Evolutionary conservation across 2,888 invertebrate species (phyloP).

Genomic region (Pristionchus maxplancki): DNA sequence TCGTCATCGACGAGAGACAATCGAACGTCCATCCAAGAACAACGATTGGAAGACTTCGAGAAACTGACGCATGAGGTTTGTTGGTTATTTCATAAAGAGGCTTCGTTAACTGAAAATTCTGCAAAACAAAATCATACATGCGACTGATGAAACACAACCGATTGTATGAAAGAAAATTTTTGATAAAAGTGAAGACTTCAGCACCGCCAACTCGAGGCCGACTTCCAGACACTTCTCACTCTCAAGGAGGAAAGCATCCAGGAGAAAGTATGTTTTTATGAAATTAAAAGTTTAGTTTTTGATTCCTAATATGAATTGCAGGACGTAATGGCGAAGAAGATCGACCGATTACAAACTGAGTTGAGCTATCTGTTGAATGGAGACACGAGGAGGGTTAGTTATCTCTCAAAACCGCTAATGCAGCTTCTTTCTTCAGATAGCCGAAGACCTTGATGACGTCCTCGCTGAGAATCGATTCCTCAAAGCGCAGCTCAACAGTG

Average conservation of each 20-base stretch:
- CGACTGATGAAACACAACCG: not conserved
- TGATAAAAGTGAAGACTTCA: slow-evolving; percentile 46
- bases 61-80: slow-evolving; percentile 34
- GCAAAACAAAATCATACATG: not conserved
- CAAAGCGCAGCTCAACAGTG: slow-evolving; percentile 80
- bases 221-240: slow-evolving; percentile 62
- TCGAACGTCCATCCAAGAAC: slow-evolving; percentile 18
- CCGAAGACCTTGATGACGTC: slow-evolving; percentile 66
- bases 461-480: slow-evolving; percentile 80
- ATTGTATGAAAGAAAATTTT: not conserved
- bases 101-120: not conserved
- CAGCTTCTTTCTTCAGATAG: slow-evolving; percentile 55
- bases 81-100: too few species aligned
- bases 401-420: too few species aligned
- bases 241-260: slow-evolving; percentile 62
- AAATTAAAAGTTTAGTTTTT: not conserved
- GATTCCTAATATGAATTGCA: not conserved
- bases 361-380: slow-evolving; percentile 66
- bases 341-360: slow-evolving; percentile 61
- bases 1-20: not conserved
- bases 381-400: slow-evolving; percentile 62
- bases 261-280: not conserved
- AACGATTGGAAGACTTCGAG: slow-evolving; percentile 39
- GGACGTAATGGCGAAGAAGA: slow-evolving; percentile 55
- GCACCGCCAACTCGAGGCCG: slow-evolving; percentile 64